Base-by-base conservation (phyloP, 2,113 vertebrate genomes). In the Laticauda laticaudata region DNA sequence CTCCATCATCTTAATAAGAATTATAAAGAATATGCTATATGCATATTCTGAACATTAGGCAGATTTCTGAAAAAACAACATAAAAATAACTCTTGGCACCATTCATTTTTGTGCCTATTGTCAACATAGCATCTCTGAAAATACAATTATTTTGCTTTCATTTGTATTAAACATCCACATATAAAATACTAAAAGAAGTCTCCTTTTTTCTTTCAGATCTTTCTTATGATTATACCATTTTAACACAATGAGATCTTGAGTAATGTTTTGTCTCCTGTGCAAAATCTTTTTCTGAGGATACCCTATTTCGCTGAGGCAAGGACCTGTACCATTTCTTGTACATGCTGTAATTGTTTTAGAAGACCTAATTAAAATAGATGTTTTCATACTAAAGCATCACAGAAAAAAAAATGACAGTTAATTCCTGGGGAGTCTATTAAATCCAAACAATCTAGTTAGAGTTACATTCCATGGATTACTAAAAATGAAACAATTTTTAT, bases 391-490 rank as follows among this genome's bases (percentile, higher is more conserved):
- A 61, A 91, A 8, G 26, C 18, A 56, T 75, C 69, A 14, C 90
- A 93, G 92, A 87, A 51, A 90, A 91, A 59, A 75, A 88, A 89
- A 93, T 53, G 81, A 88, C 34, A 91, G 24, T n/a, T 53, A 89
- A 91, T 92, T 91, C 87, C 87, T 48, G 14, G 81, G 8, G 54
- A 87, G 14, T 43, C 87, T 39, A 92, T 92, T 94, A 90, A 92
- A 90, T 92, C 89, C 24, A 89, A 92, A 92, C n/a, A 87, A 92
- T 18, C 55, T 29, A 59, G 69, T 92, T 89, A 90, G 53, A 87
- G 59, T 86, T 87, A 59, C 23, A 93, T n/a, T 51, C 90, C 92
- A 54, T 91, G 86, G 51, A 92, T 94, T 94, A 87, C 91, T 75
- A 92, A 93, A 94, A 91, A 87, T 69, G 87, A 87, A 75, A 20